These are phyloP conservation scores for Torymus texanus DNA, from an alignment of 2,888 invertebrate genomes.

Conservation along the genomic window DNA sequence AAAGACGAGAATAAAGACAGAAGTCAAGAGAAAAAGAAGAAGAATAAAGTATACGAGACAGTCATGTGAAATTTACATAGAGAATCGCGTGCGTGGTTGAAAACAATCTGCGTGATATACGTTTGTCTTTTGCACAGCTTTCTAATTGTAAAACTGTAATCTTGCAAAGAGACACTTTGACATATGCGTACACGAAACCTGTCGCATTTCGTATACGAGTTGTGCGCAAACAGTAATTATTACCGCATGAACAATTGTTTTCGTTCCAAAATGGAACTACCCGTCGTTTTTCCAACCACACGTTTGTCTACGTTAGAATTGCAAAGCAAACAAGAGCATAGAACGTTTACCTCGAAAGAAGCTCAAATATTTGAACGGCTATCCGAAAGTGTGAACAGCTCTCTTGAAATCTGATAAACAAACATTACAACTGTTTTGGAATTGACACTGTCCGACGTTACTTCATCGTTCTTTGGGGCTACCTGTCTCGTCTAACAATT, in stretches of 20 bases:
- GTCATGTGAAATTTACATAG: constrained; percentile 26
- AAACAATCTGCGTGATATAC: constrained; percentile 12
- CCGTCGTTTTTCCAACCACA: constrained; percentile 23
- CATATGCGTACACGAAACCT: background rate
- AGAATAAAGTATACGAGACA: constrained; percentile 35
- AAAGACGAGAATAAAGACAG: constrained; percentile 27
- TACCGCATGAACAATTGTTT: constrained; percentile 1
- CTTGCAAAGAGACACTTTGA: too few relatives aligned
- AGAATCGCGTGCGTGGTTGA: constrained; percentile 23
- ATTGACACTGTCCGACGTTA: too few relatives aligned
- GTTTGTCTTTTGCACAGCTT: constrained; percentile 7
- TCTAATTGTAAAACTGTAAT: constrained; percentile 18
- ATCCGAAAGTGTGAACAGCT: constrained; percentile 2
- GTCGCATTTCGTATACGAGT: background rate
- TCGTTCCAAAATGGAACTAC: constrained; percentile 35
- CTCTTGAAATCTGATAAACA: background rate
- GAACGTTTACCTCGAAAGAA: background rate
- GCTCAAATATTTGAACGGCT: constrained; percentile 12
- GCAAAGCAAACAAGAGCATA: constrained; percentile 12
- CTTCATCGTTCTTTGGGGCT: too few relatives aligned
- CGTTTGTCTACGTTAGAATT: constrained; percentile 16
- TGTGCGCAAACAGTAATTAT: constrained; percentile 5
- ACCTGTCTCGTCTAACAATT: too few relatives aligned
- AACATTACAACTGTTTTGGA: background rate
- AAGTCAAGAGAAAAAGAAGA: constrained; percentile 31